Percentiles rank a stretch among this genome's conserved stretches.
These are phyloP conservation scores for Macropis europaea DNA, from an alignment of 2,888 invertebrate species.

Conservation along the genomic window DNA sequence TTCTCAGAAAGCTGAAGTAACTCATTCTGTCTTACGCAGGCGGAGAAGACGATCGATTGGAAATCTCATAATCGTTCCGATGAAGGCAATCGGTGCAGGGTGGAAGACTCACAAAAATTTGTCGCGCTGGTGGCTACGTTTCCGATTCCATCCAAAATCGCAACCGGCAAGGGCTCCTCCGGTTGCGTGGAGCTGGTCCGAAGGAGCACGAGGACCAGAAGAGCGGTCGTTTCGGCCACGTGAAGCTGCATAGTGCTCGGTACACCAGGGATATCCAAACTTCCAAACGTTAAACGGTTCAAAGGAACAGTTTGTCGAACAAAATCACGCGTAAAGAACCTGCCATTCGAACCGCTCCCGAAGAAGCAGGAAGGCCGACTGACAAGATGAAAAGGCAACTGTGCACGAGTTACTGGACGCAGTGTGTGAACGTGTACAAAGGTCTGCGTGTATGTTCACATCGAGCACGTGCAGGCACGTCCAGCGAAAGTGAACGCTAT, in stretches of 20 bases:
- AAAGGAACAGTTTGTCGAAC: background rate
- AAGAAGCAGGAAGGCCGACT: slow-evolving; percentile 67
- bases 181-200: slow-evolving; percentile 30
- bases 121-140: slow-evolving; percentile 72
- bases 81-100: too few relatives aligned
- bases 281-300: background rate
- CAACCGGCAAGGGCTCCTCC: slow-evolving; percentile 48
- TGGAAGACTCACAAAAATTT: slow-evolving; percentile 69
- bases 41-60: too few relatives aligned
- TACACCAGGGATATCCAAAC: background rate
- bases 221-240: background rate
- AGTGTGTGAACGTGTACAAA: background rate
- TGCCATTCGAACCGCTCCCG: slow-evolving; percentile 53
- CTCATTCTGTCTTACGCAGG: too few relatives aligned
- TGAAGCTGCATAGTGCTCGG: background rate
- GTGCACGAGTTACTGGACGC: slow-evolving; percentile 25
- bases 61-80: too few relatives aligned
- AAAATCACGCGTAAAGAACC: background rate
- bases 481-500: slow-evolving; percentile 53
- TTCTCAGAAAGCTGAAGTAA: too few relatives aligned
- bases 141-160: slow-evolving; percentile 69
- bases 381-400: slow-evolving; percentile 66
- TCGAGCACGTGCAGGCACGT: slow-evolving; percentile 21
- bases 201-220: background rate
- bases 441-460: slow-evolving; percentile 1